phyloP scores from a whole-genome alignment of 2,113 vertebrate species.

The Ceratotherium simum region DNA sequence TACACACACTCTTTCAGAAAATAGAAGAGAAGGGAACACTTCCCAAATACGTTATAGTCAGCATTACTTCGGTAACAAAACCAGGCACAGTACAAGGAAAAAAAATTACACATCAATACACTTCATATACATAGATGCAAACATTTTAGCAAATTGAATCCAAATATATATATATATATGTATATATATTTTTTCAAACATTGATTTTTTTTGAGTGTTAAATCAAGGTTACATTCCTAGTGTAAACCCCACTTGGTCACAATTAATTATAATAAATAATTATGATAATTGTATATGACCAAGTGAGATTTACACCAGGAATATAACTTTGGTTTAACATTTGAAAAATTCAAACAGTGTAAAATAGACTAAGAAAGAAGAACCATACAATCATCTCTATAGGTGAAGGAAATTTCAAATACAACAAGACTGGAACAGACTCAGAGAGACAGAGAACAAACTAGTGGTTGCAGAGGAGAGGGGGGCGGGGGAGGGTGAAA shows the following conservation, averaged over 20 bases:
- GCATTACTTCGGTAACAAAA: background rate
- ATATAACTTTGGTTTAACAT: background rate
- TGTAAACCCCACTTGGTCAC: background rate
- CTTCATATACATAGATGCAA: background rate
- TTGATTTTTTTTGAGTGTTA: background rate
- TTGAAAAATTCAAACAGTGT: background rate
- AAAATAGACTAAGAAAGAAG: background rate
- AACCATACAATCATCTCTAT: background rate
- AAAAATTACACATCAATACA: background rate
- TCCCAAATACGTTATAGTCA: background rate
- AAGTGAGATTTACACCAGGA: background rate
- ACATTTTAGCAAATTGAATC: background rate
- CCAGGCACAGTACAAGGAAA: background rate
- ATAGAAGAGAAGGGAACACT: background rate
- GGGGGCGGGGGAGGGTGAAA: too few species aligned
- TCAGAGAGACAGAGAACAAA: too few species aligned
- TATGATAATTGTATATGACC: background rate
- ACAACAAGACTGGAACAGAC: too few species aligned
- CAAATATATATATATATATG: background rate
- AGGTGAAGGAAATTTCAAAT: background rate
- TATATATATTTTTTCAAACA: background rate
- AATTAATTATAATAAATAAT: slow-evolving; percentile 11
- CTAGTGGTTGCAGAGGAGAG: too few species aligned
- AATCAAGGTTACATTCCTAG: background rate
- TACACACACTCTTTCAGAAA: background rate